A percentile compares a stretch with the other conserved stretches of the same genome.
Conservation (phyloP, 1,140 invertebrate genomes). For the Apis dorsata region DNA sequence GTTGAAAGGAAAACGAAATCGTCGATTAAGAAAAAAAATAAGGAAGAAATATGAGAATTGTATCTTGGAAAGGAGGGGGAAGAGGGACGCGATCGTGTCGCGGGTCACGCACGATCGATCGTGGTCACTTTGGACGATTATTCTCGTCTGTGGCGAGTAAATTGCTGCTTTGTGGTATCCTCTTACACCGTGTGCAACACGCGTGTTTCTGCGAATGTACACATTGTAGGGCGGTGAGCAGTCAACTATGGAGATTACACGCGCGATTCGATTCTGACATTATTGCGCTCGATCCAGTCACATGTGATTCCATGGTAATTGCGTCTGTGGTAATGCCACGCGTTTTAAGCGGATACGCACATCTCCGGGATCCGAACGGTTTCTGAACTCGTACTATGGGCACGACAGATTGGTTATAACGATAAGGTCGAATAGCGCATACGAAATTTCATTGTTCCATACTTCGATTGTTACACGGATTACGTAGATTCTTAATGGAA, state of each 20-base stretch:
- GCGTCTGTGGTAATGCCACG: not conserved
- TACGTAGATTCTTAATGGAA: no score
- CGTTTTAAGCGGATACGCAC: conserved; percentile 10
- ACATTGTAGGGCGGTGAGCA: conserved; percentile 13
- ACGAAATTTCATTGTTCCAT: no score
- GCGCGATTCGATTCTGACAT: conserved; percentile 22
- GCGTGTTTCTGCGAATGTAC: conserved; percentile 46
- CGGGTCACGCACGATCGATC: conserved; percentile 55
- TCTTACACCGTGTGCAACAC: conserved; percentile 21
- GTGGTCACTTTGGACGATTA: conserved; percentile 59
- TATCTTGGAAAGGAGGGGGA: no score
- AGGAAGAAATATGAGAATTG: no score
- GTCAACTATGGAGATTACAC: conserved; percentile 36
- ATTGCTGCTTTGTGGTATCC: conserved; percentile 55
- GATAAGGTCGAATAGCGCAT: no score
- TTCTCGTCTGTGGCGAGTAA: conserved; percentile 36
- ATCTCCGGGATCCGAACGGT: not conserved
- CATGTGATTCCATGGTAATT: conserved; percentile 27
- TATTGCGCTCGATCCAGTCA: conserved; percentile 21
- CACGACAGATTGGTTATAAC: not conserved
- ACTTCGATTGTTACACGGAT: no score
- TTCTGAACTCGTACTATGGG: not conserved
- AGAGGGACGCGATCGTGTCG: conserved; percentile 11
- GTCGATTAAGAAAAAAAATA: conserved; percentile 15
- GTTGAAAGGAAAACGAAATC: not conserved